A percentile compares a stretch with the other conserved stretches of the same genome.
Evolutionary conservation across 2,113 vertebrate species (phyloP).

Genomic region (Arothron firmamentum): DNA sequence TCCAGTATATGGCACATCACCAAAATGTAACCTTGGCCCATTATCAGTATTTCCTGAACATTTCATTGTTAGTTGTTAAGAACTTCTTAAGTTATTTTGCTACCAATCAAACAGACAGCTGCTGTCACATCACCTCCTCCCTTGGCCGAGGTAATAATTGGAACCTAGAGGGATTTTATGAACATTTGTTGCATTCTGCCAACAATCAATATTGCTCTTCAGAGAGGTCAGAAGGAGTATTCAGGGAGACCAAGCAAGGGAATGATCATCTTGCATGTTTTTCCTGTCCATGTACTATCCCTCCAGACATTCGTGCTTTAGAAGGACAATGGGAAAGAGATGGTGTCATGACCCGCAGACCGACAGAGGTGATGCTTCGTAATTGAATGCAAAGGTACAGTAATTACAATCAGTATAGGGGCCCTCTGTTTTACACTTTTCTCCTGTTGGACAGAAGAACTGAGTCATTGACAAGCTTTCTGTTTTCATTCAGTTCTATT

Average conservation of each 20-base stretch:
- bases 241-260: constrained; percentile 28
- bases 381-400: constrained; percentile 53
- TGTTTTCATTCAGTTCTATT: constrained; percentile 19
- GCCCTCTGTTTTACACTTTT: constrained; percentile 1
- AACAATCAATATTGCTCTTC: constrained; percentile 51
- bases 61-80: too few relatives aligned
- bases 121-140: background rate
- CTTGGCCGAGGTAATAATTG: background rate
- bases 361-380: constrained; percentile 42
- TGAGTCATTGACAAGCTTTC: constrained; percentile 6
- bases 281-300: constrained; percentile 42
- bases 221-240: constrained; percentile 43
- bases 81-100: too few relatives aligned
- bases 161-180: constrained; percentile 22
- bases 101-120: background rate
- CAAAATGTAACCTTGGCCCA: too few relatives aligned
- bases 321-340: constrained; percentile 55
- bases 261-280: constrained; percentile 26
- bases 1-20: too few relatives aligned
- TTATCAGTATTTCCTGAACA: too few relatives aligned
- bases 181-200: constrained; percentile 17
- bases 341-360: constrained; percentile 44
- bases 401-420: constrained; percentile 59
- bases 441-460: background rate
- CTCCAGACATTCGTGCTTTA: constrained; percentile 20